A percentile compares a stretch with the other conserved stretches of the same genome.
Evolutionary conservation across 1,140 invertebrate genomes (phyloP).

Genomic region (Drosophila rhopaloa): DNA sequence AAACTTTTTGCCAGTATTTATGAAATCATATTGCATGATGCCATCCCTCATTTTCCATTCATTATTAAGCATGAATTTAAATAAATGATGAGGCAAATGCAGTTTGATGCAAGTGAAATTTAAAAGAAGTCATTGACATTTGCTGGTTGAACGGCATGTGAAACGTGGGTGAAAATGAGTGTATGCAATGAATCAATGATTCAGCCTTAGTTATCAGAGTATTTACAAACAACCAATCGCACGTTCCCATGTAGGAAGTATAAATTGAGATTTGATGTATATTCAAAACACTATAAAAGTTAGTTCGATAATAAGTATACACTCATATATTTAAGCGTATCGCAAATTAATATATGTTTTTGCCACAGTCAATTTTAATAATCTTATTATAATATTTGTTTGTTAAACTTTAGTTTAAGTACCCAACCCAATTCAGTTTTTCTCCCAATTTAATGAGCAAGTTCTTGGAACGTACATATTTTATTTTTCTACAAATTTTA

Average conservation of each 20-base stretch:
- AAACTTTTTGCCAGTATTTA: neutral
- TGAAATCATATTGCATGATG: conserved; percentile 12
- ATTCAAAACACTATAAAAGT: neutral
- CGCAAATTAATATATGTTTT: no score
- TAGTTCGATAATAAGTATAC: no score
- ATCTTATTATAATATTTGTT: no score
- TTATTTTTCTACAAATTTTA: no score
- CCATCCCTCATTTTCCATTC: neutral
- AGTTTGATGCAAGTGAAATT: conserved; percentile 20
- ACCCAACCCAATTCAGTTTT: no score
- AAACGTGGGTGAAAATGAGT: conserved; percentile 7
- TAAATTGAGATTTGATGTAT: neutral
- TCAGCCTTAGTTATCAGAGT: conserved; percentile 8
- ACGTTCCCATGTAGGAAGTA: conserved; percentile 10
- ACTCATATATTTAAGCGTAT: no score
- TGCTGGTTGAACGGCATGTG: neutral
- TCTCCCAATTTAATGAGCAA: no score
- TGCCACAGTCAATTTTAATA: no score
- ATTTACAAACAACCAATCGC: conserved; percentile 6
- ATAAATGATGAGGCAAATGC: conserved; percentile 29
- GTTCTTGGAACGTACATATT: no score
- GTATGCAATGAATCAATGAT: conserved; percentile 23
- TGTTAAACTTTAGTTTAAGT: no score
- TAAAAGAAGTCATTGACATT: conserved; percentile 22
- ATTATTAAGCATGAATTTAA: conserved; percentile 35